Evolutionary conservation across 2,797 vertebrate genomes (phyloP), one percentile per base, ranked within the genome.

Genomic region (Neosilurus mollespiculum): DNA sequence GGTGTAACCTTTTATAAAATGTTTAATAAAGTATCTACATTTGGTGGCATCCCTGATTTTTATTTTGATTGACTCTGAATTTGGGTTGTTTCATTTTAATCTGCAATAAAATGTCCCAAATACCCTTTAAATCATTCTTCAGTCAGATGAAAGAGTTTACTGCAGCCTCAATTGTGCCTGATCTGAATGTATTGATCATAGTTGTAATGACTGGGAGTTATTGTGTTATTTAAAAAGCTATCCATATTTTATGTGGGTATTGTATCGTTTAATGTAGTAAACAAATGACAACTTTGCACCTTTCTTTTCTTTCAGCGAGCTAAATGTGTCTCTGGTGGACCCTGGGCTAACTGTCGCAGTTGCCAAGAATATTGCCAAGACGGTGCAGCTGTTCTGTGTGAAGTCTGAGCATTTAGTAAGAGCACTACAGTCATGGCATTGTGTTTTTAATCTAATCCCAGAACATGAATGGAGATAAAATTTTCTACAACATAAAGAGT

Each of bases 381-480:
- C 98, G 9, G 93, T 99, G 87, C 96, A 99, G 70, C 95, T 99
- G 79, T 99, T 96, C 11, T 95, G 96, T 78, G 97, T 99, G 79
- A 99, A 99, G 91, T 98, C 96, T 9, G 98, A 99, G 86, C 98
- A 99, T 87, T 95, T 99, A 94, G 98, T 99, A 94, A 93, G 95
- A 94, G 88, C 84, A 2, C 49, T 11, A 54, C 30, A 10, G 16
- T 66, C 59, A 65, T 24, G 15, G 18, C 20, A 26, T 22, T 53
- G 24, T 54, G 72, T 69, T 62, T 62, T 62, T 24, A 24, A 62
- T 4, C 24, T 24, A 14, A 26, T 12, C 61, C n/a, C 16, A 58
- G 56, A 16, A 58, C 56, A 16, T 64, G 61, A 64, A 9, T 64
- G 9, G n/a, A 26, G 61, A 64, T 24, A 22, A 11, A 64, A n/a